A percentile compares a stretch with the other conserved stretches of the same genome.
Conservation (phyloP, 35 echinoderm and acorn worm genomes). For the Acanthaster planci region DNA sequence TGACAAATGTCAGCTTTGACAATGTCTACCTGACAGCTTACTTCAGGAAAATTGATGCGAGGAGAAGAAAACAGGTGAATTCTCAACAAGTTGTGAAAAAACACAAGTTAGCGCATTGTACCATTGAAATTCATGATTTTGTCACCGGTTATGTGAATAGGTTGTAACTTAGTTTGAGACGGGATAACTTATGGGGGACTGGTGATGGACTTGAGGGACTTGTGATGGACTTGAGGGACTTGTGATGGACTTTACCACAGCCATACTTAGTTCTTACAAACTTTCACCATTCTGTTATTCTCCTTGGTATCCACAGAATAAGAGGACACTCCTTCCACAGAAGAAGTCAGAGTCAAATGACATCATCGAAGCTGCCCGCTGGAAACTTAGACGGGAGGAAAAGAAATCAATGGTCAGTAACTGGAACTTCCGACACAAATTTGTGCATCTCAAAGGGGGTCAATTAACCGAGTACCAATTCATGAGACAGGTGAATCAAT, state of each 20-base stretch:
- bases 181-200: too few species aligned
- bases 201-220: too few species aligned
- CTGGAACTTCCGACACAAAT: too few species aligned
- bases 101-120: not conserved
- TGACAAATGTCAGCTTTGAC: constrained; percentile 62
- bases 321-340: constrained; percentile 59
- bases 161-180: too few species aligned
- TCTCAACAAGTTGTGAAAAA: not conserved
- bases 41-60: constrained; percentile 60
- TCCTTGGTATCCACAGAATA: constrained; percentile 33
- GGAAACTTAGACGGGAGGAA: constrained; percentile 50
- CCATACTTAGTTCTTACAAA: not conserved
- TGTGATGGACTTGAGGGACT: too few species aligned
- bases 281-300: not conserved
- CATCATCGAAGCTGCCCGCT: constrained; percentile 52
- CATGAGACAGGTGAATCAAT: too few species aligned
- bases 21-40: constrained; percentile 83
- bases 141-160: too few species aligned
- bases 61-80: constrained; percentile 60
- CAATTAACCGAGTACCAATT: too few species aligned
- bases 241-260: too few species aligned
- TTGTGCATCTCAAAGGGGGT: too few species aligned
- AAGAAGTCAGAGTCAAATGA: constrained; percentile 70
- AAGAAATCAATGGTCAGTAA: constrained; percentile 60
- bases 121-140: too few species aligned